A percentile compares a stretch with the other conserved stretches of the same genome.
phyloP scores from a whole-genome alignment of 2,113 vertebrate species.

The Alectura lathami region DNA sequence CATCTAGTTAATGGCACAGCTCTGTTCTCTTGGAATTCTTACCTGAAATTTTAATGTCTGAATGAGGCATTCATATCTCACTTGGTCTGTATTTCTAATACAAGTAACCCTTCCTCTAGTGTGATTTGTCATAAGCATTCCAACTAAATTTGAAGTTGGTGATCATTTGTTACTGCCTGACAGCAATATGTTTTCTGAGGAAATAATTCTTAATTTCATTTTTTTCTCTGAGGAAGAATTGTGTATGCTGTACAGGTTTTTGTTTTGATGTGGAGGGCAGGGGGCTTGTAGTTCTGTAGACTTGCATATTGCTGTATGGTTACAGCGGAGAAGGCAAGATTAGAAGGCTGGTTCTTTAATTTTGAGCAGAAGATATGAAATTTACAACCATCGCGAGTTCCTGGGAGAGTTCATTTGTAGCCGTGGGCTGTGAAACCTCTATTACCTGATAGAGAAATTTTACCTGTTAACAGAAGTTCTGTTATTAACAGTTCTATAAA shows the following conservation, averaged over 20 bases:
- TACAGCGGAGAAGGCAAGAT: background rate
- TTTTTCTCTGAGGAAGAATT: background rate
- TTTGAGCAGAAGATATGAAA: background rate
- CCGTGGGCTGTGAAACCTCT: background rate
- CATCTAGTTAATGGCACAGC: too few species aligned
- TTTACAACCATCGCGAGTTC: background rate
- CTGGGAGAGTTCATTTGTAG: background rate
- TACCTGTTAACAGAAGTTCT: background rate
- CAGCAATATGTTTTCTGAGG: background rate
- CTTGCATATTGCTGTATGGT: background rate
- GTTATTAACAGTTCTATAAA: background rate
- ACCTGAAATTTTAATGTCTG: background rate
- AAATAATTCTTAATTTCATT: background rate
- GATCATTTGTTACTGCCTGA: background rate
- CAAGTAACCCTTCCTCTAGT: background rate
- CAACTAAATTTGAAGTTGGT: background rate
- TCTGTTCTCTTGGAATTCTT: background rate
- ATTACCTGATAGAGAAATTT: background rate
- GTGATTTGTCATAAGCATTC: background rate
- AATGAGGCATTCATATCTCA: background rate
- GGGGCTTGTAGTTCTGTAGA: background rate
- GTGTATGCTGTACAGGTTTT: background rate
- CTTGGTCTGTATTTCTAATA: background rate
- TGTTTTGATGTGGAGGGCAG: background rate
- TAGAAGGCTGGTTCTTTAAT: background rate